Percentiles rank a stretch among this genome's conserved stretches.
These are phyloP conservation scores for Anthrax anthrax DNA, from an alignment of 2,888 invertebrate genomes.

Conservation along the genomic window DNA sequence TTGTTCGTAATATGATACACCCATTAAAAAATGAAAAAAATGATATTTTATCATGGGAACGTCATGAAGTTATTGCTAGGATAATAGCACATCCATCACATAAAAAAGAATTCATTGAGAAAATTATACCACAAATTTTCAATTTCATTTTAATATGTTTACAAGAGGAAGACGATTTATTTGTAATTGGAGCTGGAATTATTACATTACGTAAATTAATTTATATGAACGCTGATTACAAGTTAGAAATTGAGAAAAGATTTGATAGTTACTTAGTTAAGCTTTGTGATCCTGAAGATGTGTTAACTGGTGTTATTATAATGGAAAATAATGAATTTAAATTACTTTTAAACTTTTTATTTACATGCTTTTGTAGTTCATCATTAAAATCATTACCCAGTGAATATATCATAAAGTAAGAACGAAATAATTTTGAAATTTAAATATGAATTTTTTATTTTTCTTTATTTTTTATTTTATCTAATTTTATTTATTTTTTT, in stretches of 20 bases:
- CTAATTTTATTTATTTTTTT: no score
- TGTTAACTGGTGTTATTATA: constrained; percentile 23
- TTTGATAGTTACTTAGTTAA: constrained; percentile 16
- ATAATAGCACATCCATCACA: constrained; percentile 23
- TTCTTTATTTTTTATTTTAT: no score
- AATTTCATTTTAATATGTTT: constrained; percentile 18
- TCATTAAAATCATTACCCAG: constrained; percentile 26
- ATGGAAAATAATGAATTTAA: constrained; percentile 24
- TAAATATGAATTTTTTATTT: no score
- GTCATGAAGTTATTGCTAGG: constrained; percentile 22
- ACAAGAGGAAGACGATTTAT: constrained; percentile 12
- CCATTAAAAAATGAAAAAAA: constrained; percentile 5
- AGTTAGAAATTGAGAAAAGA: constrained; percentile 3
- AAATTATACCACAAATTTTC: constrained; percentile 23
- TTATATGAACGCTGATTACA: constrained; percentile 15
- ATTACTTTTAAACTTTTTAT: constrained; percentile 17
- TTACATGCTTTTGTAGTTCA: constrained; percentile 27
- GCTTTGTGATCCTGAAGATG: constrained; percentile 18
- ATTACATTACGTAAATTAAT: constrained; percentile 22
- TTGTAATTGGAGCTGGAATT: constrained; percentile 20
- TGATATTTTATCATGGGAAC: constrained; percentile 15
- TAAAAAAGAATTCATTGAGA: constrained; percentile 17
- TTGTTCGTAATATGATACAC: constrained; percentile 20
- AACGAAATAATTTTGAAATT: no score
- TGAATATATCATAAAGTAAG: constrained; percentile 15